Conservation (phyloP, 2,888 invertebrate genomes). For the Empis stercorea region DNA sequence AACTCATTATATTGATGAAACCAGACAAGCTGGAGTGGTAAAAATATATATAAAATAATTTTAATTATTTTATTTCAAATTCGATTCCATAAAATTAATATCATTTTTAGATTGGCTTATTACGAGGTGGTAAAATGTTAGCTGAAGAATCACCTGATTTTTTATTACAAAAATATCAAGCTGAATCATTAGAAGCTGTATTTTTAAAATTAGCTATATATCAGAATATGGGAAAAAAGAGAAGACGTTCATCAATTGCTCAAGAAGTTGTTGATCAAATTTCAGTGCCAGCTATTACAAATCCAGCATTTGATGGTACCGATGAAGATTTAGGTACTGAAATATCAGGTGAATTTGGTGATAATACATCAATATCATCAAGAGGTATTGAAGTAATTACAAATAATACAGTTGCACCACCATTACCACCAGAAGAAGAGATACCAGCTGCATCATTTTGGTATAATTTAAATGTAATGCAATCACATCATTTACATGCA, state of each 20-base stretch:
- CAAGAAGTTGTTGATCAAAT: conserved; percentile 60
- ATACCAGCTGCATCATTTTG: conserved; percentile 40
- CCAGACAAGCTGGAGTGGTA: conserved; percentile 67
- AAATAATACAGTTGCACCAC: conserved; percentile 33
- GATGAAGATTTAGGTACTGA: conserved; percentile 54
- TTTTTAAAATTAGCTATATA: conserved; percentile 67
- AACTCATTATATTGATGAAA: conserved; percentile 80
- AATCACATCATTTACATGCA: conserved; percentile 62
- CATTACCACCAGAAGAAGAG: conserved; percentile 57
- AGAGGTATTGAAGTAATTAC: conserved; percentile 50
- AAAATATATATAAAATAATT: conserved; percentile 31
- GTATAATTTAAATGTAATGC: conserved; percentile 51
- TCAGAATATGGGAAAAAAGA: conserved; percentile 71
- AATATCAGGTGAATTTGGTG: conserved; percentile 78
- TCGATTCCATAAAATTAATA: not conserved
- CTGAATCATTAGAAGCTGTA: conserved; percentile 65
- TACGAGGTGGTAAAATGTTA: conserved; percentile 72
- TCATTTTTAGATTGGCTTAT: conserved; percentile 58
- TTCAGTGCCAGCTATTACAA: conserved; percentile 49
- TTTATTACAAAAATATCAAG: conserved; percentile 55
- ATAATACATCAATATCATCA: conserved; percentile 68
- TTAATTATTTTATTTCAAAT: not conserved
- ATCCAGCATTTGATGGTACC: conserved; percentile 52
- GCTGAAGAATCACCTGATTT: conserved; percentile 69
- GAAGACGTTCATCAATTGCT: conserved; percentile 65